phyloP scores from a whole-genome alignment of 2,797 vertebrate genomes.

The Enteromius treurensis region DNA sequence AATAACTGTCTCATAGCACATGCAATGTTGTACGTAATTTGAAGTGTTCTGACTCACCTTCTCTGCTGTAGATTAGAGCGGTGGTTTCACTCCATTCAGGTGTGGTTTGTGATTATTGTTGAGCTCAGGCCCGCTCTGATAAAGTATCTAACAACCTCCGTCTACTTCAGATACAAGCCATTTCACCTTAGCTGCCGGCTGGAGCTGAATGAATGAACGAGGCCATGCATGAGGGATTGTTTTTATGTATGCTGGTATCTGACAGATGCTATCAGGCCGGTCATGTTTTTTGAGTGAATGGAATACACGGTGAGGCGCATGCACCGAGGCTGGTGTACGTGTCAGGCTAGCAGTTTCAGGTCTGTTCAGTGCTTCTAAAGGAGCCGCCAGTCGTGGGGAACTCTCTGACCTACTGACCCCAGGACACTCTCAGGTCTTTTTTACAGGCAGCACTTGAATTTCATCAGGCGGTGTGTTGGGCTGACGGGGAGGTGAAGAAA shows the following conservation, averaged over 20 bases:
- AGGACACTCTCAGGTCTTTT: slow-evolving; percentile 57
- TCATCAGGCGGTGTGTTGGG: slow-evolving; percentile 67
- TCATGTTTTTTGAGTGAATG: slow-evolving; percentile 30
- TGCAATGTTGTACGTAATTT: not conserved
- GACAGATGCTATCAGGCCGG: slow-evolving; percentile 37
- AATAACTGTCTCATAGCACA: not conserved
- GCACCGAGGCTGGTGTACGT: slow-evolving; percentile 21
- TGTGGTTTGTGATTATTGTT: not conserved
- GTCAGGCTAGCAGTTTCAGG: slow-evolving; percentile 30
- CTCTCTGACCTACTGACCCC: slow-evolving; percentile 24
- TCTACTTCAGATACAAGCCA: slow-evolving; percentile 38
- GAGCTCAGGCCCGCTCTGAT: slow-evolving; percentile 30
- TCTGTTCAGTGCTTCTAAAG: not conserved
- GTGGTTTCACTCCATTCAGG: slow-evolving; percentile 3
- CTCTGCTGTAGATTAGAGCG: not conserved
- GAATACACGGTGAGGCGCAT: slow-evolving; percentile 3
- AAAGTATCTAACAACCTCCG: slow-evolving; percentile 46
- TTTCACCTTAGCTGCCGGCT: slow-evolving; percentile 30
- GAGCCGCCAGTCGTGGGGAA: slow-evolving; percentile 40
- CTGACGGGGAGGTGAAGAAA: slow-evolving; percentile 69
- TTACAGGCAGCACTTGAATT: slow-evolving; percentile 73
- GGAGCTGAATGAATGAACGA: slow-evolving; percentile 2
- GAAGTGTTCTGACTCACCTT: not conserved
- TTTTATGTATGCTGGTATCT: slow-evolving; percentile 47
- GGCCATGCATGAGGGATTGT: not conserved